phyloP scores from a whole-genome alignment of 2,797 vertebrate genomes.

The Lutjanus campechanus region DNA sequence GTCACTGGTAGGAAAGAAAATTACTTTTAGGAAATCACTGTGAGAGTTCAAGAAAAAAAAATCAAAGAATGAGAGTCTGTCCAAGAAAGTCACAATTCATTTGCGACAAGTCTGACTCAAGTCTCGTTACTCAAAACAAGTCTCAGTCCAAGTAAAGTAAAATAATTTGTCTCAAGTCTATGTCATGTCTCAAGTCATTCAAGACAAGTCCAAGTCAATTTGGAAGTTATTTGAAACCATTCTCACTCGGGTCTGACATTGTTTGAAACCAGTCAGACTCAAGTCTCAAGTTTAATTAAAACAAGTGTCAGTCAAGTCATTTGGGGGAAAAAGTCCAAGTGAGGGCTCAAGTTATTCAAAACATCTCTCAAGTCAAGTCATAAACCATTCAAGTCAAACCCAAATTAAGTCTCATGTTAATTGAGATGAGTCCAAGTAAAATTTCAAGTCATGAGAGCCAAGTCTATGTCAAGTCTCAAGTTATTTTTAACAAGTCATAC shows the following conservation, averaged over 20 bases:
- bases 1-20: slow-evolving; percentile 3
- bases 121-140: not conserved
- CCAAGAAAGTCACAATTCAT: not conserved
- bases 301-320: not conserved
- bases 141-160: not conserved
- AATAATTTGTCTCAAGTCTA: no score
- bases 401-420: no score
- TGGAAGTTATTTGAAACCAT: not conserved
- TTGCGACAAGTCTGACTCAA: not conserved
- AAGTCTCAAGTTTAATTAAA: not conserved
- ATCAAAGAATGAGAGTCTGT: not conserved
- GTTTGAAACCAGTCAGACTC: not conserved
- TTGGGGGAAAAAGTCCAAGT: not conserved
- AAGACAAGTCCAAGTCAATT: not conserved
- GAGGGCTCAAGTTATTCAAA: not conserved
- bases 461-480: no score
- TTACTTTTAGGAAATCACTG: not conserved
- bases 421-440: no score
- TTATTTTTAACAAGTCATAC: no score
- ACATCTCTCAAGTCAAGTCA: no score
- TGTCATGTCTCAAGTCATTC: not conserved
- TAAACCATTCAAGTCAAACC: no score
- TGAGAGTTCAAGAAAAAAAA: not conserved
- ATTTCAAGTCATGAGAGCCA: no score
- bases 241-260: not conserved